phyloP scores from a whole-genome alignment of 2,888 invertebrate species.

The Hirtodrosophila duncani region DNA sequence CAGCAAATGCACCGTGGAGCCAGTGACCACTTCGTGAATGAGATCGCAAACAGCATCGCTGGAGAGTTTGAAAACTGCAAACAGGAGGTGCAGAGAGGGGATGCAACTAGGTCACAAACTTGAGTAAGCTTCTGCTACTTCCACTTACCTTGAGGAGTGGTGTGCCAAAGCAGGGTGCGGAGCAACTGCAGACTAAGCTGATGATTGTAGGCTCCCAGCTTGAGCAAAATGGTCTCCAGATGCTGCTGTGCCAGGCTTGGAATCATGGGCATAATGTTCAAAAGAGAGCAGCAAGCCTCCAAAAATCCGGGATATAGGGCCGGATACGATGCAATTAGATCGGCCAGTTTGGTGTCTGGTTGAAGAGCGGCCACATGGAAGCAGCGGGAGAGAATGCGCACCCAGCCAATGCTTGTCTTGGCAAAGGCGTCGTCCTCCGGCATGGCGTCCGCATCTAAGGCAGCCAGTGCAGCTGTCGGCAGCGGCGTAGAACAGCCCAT shows the following conservation, averaged over 20 bases:
- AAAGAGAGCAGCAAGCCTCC: conserved; percentile 85
- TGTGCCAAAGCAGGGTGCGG: conserved; percentile 81
- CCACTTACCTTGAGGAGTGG: conserved; percentile 77
- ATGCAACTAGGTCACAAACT: no score
- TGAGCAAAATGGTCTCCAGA: conserved; percentile 84
- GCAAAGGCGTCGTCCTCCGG: conserved; percentile 77
- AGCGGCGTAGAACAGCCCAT: conserved; percentile 39
- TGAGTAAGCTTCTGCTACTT: neutral
- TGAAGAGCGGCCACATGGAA: conserved; percentile 80
- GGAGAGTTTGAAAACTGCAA: conserved; percentile 77
- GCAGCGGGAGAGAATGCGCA: conserved; percentile 88
- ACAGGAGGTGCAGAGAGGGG: no score
- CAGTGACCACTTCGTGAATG: conserved; percentile 87
- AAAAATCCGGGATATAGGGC: conserved; percentile 84
- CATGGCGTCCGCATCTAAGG: conserved; percentile 44
- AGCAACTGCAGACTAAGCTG: conserved; percentile 82
- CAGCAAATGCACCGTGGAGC: conserved; percentile 75
- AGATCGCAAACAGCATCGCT: conserved; percentile 86
- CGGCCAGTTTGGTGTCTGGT: conserved; percentile 75
- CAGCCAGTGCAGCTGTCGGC: conserved; percentile 15
- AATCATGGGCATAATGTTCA: conserved; percentile 84
- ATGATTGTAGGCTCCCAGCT: conserved; percentile 83
- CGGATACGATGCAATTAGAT: conserved; percentile 81
- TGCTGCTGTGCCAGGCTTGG: conserved; percentile 80
- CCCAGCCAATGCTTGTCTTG: conserved; percentile 88